These are phyloP conservation scores for Xylocopa sonorina DNA, from an alignment of 1,140 invertebrate genomes.

Conservation along the genomic window DNA sequence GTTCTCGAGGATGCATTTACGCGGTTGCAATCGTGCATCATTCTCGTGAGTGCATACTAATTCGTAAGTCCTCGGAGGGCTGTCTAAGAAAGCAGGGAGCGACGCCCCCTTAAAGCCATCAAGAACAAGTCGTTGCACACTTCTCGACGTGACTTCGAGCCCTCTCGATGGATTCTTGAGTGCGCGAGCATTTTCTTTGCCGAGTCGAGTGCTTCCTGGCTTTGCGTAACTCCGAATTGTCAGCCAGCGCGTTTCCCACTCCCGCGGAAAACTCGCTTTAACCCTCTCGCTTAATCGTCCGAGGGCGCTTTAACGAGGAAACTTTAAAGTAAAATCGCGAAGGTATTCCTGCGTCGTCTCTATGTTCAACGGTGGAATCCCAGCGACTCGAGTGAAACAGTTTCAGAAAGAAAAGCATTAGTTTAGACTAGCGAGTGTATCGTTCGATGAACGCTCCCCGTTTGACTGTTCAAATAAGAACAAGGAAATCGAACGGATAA, in stretches of 20 bases:
- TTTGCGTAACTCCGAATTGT: slow-evolving; percentile 28
- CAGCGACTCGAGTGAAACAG: neutral
- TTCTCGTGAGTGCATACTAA: slow-evolving; percentile 64
- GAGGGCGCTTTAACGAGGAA: slow-evolving; percentile 56
- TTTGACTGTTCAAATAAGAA: too few relatives aligned
- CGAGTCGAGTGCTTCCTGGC: slow-evolving; percentile 10
- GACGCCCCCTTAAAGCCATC: slow-evolving; percentile 60
- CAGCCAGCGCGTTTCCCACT: slow-evolving; percentile 17
- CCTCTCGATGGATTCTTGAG: slow-evolving; percentile 54
- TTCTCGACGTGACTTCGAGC: slow-evolving; percentile 60
- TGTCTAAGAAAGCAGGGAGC: slow-evolving; percentile 33
- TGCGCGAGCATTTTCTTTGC: slow-evolving; percentile 46
- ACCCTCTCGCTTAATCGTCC: neutral
- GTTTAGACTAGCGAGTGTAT: too few relatives aligned
- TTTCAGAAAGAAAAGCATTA: neutral
- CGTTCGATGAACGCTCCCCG: too few relatives aligned
- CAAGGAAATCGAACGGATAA: too few relatives aligned
- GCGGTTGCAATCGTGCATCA: slow-evolving; percentile 50
- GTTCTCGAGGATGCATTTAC: slow-evolving; percentile 66
- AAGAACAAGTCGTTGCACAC: slow-evolving; percentile 63
- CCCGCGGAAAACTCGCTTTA: neutral
- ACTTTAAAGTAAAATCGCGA: slow-evolving; percentile 47
- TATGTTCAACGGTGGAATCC: slow-evolving; percentile 18
- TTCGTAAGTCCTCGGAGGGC: slow-evolving; percentile 61
- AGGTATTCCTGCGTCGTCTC: slow-evolving; percentile 36